These are phyloP conservation scores for Pseudopleuronectes americanus DNA, from an alignment of 2,797 vertebrate species.

Conservation along the genomic window DNA sequence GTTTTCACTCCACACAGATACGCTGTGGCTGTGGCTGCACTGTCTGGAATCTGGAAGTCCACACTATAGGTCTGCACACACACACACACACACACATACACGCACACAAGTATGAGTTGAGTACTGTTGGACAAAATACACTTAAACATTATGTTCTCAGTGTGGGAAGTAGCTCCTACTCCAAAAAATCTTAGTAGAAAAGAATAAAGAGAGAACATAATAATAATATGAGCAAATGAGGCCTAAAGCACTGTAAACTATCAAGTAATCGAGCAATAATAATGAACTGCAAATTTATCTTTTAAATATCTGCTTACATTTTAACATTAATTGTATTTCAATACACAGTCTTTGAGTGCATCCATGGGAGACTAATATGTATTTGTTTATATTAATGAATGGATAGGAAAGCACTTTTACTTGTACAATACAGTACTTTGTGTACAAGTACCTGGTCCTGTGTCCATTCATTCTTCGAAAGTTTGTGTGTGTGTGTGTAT, in stretches of 20 bases:
- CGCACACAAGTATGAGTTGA: constrained; percentile 9
- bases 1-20: constrained; percentile 87
- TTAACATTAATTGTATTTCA: no score
- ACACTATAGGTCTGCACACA: constrained; percentile 82
- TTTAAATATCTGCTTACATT: background rate
- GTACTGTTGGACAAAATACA: background rate
- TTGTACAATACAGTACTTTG: no score
- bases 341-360: no score
- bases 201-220: background rate
- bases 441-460: no score
- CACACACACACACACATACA: constrained; percentile 27
- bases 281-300: background rate
- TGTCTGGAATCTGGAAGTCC: constrained; percentile 86
- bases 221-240: background rate
- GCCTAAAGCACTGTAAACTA: background rate
- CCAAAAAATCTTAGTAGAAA: no score
- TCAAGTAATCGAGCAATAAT: background rate
- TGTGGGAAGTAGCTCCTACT: no score
- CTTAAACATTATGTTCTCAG: background rate
- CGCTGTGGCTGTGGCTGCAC: constrained; percentile 83
- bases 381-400: no score
- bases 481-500: background rate
- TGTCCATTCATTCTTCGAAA: no score
- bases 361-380: no score
- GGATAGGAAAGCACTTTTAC: no score